phyloP scores from a whole-genome alignment of 1,140 invertebrate genomes.

The Colletes gigas region DNA sequence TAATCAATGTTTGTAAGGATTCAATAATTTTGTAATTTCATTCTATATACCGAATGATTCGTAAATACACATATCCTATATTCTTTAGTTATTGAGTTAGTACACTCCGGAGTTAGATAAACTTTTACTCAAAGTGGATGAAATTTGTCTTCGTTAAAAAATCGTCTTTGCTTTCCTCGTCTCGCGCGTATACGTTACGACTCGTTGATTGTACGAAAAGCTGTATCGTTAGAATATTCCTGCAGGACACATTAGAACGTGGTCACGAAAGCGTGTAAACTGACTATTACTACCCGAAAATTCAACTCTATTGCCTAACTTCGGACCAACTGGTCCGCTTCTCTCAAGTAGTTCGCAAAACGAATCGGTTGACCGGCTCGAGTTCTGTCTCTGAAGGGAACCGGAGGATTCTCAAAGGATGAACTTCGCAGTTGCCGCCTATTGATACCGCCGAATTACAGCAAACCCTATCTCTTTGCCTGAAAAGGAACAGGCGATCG shows the following conservation, averaged over 20 bases:
- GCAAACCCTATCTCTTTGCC: not conserved
- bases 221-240: not conserved
- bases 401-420: constrained; percentile 10
- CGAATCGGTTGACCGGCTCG: constrained; percentile 29
- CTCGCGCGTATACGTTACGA: not conserved
- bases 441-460: constrained; percentile 28
- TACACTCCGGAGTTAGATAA: too few relatives aligned
- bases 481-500: constrained; percentile 18
- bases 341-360: constrained; percentile 17
- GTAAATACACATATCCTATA: too few relatives aligned
- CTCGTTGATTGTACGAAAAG: not conserved
- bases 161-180: not conserved
- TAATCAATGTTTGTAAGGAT: too few relatives aligned
- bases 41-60: too few relatives aligned
- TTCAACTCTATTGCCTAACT: too few relatives aligned
- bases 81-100: too few relatives aligned
- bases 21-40: too few relatives aligned
- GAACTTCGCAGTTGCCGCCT: constrained; percentile 34
- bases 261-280: not conserved
- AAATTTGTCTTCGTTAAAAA: not conserved
- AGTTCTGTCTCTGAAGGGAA: not conserved
- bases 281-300: not conserved
- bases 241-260: not conserved
- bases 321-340: not conserved
- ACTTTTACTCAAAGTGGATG: too few relatives aligned